These are phyloP conservation scores for Nesometra sesokonis DNA, from an alignment of 35 echinoderm and acorn worm genomes.

Conservation along the genomic window DNA sequence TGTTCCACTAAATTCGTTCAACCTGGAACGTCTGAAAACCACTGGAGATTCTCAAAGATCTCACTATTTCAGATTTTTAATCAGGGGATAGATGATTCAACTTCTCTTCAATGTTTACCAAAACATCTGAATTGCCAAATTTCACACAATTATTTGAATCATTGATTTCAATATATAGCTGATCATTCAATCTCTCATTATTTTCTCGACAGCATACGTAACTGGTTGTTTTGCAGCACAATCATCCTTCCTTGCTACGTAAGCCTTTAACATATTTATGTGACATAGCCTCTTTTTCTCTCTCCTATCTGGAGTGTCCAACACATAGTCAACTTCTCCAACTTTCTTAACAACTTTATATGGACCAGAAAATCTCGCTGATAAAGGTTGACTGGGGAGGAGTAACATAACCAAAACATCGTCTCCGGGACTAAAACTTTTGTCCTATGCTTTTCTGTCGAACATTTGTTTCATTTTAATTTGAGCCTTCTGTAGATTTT, in stretches of 20 bases:
- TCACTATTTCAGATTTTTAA: neutral
- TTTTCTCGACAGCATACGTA: neutral
- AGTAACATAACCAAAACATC: conserved; percentile 26
- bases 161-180: too few relatives aligned
- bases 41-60: neutral
- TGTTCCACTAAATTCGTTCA: conserved; percentile 47
- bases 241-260: neutral
- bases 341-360: conserved; percentile 1
- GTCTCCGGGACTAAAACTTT: conserved; percentile 15
- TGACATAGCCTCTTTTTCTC: conserved; percentile 4
- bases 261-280: conserved; percentile 7
- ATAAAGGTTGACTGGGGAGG: neutral
- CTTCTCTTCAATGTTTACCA: neutral
- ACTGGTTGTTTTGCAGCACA: neutral
- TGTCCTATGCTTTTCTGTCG: conserved; percentile 6
- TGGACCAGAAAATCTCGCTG: conserved; percentile 5
- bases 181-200: too few relatives aligned
- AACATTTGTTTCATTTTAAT: conserved; percentile 24
- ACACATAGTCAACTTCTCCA: neutral
- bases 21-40: conserved; percentile 16
- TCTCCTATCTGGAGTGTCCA: conserved; percentile 4
- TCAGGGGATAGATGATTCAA: neutral
- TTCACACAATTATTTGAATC: neutral
- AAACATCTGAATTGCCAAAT: conserved; percentile 11
- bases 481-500: conserved; percentile 26